Conservation (phyloP, 1,140 invertebrate species). For the Holotrichia oblita region DNA sequence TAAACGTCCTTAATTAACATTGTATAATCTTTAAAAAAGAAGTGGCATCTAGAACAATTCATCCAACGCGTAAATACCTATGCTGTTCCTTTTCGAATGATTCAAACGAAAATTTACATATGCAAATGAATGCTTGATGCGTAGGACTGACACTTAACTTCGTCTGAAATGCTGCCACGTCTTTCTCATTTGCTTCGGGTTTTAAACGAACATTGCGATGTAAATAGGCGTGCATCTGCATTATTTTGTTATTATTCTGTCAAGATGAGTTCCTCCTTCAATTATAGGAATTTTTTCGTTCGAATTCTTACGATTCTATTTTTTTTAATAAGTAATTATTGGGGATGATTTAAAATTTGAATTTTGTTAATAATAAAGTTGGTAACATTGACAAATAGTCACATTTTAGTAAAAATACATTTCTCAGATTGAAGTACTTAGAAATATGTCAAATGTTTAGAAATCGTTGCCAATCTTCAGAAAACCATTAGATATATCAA, state of each 20-base stretch:
- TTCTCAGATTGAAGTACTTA: no score
- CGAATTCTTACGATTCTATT: neutral
- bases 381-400: no score
- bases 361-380: no score
- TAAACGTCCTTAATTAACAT: neutral
- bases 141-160: constrained; percentile 29
- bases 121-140: constrained; percentile 20
- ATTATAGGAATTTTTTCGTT: neutral
- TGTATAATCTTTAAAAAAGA: neutral
- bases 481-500: no score
- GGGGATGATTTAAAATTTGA: neutral
- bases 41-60: constrained; percentile 10
- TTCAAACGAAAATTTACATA: constrained; percentile 29
- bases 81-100: neutral
- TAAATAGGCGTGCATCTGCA: constrained; percentile 5
- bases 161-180: neutral
- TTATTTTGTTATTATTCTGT: neutral
- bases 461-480: no score
- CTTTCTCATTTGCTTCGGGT: neutral
- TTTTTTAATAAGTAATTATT: neutral
- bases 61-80: neutral
- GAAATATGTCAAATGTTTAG: no score
- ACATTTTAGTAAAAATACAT: no score
- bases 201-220: constrained; percentile 16
- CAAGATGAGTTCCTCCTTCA: neutral